Conservation (phyloP, 2,113 vertebrate genomes). For the Perca fluviatilis region DNA sequence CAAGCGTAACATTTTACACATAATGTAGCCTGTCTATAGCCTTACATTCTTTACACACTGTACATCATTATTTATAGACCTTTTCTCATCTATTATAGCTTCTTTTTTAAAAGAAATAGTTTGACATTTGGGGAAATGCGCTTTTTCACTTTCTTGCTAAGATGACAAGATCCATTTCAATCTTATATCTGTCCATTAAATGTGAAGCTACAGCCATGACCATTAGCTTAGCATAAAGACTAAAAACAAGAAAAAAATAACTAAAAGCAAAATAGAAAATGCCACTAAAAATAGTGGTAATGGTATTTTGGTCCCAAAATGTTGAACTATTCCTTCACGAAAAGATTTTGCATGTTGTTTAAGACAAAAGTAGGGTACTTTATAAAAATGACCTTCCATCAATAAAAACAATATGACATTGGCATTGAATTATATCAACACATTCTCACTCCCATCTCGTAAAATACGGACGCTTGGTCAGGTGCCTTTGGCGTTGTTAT, state of each 20-base stretch:
- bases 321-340: not conserved
- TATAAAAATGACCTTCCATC: conserved; percentile 36
- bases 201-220: not conserved
- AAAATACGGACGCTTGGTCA: no score
- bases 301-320: no score
- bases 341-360: conserved; percentile 25
- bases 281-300: no score
- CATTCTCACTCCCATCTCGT: no score
- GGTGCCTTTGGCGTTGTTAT: no score
- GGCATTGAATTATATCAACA: conserved; percentile 17
- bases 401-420: conserved; percentile 40
- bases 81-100: not conserved
- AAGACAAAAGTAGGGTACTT: conserved; percentile 35
- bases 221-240: not conserved
- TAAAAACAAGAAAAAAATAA: not conserved
- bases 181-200: not conserved
- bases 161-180: not conserved
- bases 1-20: conserved; percentile 26
- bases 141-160: not conserved
- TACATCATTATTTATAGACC: conserved; percentile 9
- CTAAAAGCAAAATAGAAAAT: not conserved
- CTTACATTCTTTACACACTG: conserved; percentile 55
- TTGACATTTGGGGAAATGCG: not conserved
- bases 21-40: conserved; percentile 20
- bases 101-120: conserved; percentile 1